Conservation (phyloP, 1,140 invertebrate genomes). For the Aphaenogaster ashmeadi region DNA sequence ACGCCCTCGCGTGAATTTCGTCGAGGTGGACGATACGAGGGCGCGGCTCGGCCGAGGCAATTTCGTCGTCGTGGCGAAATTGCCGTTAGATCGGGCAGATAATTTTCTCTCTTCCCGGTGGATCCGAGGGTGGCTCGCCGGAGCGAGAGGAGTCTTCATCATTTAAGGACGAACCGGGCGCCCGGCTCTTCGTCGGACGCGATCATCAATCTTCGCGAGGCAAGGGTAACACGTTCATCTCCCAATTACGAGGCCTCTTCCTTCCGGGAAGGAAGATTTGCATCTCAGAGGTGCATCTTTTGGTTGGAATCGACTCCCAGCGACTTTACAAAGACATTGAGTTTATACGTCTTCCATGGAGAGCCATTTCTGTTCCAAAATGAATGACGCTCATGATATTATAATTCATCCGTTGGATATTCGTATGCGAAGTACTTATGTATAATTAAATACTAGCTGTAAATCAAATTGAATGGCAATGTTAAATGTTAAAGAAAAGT, state of each 20-base stretch:
- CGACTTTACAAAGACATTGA: constrained; percentile 41
- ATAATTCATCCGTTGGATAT: constrained; percentile 2
- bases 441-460: not conserved
- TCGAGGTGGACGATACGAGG: constrained; percentile 36
- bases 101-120: constrained; percentile 66
- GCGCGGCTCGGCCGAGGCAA: constrained; percentile 42
- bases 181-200: constrained; percentile 52
- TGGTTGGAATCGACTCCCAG: constrained; percentile 56
- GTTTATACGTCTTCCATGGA: constrained; percentile 13
- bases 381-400: not conserved
- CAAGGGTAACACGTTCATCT: constrained; percentile 75
- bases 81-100: constrained; percentile 67
- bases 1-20: constrained; percentile 11
- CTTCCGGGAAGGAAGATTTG: constrained; percentile 67
- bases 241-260: constrained; percentile 72
- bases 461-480: constrained; percentile 1
- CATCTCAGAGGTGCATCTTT: constrained; percentile 60
- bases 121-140: constrained; percentile 47
- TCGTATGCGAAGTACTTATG: not conserved
- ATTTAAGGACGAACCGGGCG: constrained; percentile 36
- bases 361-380: not conserved
- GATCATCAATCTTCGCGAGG: constrained; percentile 73
- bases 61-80: constrained; percentile 32
- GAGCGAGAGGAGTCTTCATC: constrained; percentile 65
- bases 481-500: not conserved